phyloP scores from a whole-genome alignment of 2,113 vertebrate species.

The Apistogramma diplotaenia region DNA sequence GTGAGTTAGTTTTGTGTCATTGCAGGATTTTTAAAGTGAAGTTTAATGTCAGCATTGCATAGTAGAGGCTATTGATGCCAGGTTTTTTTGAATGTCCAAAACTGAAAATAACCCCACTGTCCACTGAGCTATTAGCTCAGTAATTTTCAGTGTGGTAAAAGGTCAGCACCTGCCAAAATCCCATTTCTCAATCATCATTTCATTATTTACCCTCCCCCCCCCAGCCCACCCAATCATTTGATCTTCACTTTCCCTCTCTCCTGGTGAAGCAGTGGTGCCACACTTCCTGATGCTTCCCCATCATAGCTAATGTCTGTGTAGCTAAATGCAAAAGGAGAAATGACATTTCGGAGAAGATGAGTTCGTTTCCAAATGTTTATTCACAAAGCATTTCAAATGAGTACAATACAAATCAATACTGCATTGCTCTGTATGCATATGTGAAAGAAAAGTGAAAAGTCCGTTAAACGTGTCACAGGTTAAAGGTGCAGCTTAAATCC shows the following conservation, averaged over 20 bases:
- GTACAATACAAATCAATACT: constrained; percentile 56
- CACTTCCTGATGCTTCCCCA: constrained; percentile 35
- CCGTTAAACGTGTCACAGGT: constrained; percentile 25
- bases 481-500: constrained; percentile 41
- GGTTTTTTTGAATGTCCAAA: constrained; percentile 37
- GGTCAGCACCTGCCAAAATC: constrained; percentile 66
- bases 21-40: background rate
- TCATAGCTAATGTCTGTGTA: background rate
- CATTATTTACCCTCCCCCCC: background rate
- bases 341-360: constrained; percentile 41
- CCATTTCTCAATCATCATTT: constrained; percentile 20
- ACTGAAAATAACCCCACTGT: background rate
- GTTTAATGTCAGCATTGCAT: background rate
- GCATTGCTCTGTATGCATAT: constrained; percentile 48
- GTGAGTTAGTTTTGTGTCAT: background rate
- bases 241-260: constrained; percentile 14
- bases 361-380: constrained; percentile 70
- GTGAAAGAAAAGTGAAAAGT: constrained; percentile 45
- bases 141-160: constrained; percentile 75
- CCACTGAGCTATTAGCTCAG: constrained; percentile 41
- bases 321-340: constrained; percentile 23
- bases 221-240: background rate
- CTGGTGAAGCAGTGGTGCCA: background rate
- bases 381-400: constrained; percentile 55
- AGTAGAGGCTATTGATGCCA: background rate